These are phyloP conservation scores for Chaetodon trifascialis DNA, from an alignment of 2,113 vertebrate species.

Conservation along the genomic window DNA sequence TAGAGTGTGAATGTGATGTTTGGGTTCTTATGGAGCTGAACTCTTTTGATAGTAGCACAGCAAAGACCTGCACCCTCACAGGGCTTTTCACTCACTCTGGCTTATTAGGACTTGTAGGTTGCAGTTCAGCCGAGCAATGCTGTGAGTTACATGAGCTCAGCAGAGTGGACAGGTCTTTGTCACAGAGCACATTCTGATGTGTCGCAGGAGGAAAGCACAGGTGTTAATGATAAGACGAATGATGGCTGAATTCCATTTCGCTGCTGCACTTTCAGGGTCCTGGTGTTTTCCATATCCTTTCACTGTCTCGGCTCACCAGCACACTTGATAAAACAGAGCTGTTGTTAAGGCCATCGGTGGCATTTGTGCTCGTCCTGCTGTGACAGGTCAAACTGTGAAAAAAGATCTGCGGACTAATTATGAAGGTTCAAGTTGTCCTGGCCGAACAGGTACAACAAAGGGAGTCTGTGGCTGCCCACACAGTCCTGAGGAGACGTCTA, in stretches of 20 bases:
- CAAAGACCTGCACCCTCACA: not conserved
- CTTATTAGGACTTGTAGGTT: not conserved
- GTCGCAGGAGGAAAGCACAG: not conserved
- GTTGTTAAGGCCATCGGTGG: not conserved
- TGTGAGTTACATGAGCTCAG: not conserved
- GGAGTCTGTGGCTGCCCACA: constrained; percentile 1
- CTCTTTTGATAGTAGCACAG: not conserved
- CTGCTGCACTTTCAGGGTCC: not conserved
- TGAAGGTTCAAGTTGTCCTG: not conserved
- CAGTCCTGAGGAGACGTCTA: not conserved
- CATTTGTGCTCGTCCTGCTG: not conserved
- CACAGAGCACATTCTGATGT: not conserved
- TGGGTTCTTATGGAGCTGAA: not conserved
- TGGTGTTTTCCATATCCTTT: no score
- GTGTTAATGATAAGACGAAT: not conserved
- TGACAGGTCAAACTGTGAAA: not conserved
- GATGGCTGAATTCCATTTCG: constrained; percentile 4
- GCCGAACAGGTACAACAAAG: not conserved
- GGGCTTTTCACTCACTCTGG: not conserved
- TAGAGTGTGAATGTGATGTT: not conserved
- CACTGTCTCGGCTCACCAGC: not conserved
- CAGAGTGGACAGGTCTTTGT: not conserved
- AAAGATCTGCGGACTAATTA: not conserved
- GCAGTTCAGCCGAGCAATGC: not conserved
- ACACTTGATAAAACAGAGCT: not conserved